A percentile compares a stretch with the other conserved stretches of the same genome.
These are phyloP conservation scores for Colletes collaris DNA, from an alignment of 2,888 invertebrate genomes.

Conservation along the genomic window DNA sequence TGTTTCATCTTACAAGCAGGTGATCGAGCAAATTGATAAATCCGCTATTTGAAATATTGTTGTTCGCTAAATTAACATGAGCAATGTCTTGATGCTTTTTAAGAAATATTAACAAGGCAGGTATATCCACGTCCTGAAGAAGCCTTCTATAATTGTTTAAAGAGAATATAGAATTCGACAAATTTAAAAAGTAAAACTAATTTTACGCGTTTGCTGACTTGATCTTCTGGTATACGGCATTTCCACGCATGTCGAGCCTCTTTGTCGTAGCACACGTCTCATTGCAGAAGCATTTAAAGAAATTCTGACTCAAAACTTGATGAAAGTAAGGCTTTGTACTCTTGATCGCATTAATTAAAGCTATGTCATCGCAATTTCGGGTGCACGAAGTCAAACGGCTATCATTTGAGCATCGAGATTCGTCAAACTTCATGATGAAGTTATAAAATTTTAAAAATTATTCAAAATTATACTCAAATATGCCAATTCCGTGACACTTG, in stretches of 20 bases:
- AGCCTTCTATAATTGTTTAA: constrained; percentile 77
- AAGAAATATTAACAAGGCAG: constrained; percentile 84
- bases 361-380: neutral
- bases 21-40: constrained; percentile 71
- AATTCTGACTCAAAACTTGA: neutral
- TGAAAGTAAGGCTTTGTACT: neutral
- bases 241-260: constrained; percentile 84
- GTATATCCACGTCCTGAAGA: constrained; percentile 84
- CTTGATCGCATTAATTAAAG: neutral
- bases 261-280: constrained; percentile 85
- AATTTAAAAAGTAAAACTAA: neutral
- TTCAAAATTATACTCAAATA: no score
- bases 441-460: neutral
- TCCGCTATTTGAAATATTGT: constrained; percentile 81
- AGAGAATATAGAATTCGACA: constrained; percentile 4
- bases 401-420: neutral
- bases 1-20: constrained; percentile 63
- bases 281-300: constrained; percentile 81
- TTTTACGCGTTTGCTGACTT: constrained; percentile 72
- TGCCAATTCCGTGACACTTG: neutral
- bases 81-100: constrained; percentile 83
- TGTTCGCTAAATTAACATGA: constrained; percentile 85
- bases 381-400: neutral
- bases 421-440: constrained; percentile 24
- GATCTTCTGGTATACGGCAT: constrained; percentile 83